Evolutionary conservation across 2,797 vertebrate species (phyloP), one percentile per base, ranked within the genome.

Genomic region (Scarus forsteni): DNA sequence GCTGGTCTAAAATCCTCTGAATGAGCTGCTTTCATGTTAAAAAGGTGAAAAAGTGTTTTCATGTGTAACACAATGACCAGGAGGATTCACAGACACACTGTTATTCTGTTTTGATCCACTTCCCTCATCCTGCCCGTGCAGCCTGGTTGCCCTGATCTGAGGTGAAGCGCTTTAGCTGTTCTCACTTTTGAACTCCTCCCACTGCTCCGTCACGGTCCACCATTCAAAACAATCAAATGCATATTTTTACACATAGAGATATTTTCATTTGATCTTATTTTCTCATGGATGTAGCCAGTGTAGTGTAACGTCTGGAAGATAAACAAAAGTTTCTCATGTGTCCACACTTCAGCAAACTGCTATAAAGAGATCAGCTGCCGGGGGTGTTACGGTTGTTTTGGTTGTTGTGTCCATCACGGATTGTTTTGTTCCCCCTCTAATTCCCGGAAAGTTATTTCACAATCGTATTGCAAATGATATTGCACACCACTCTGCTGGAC

Each of bases 101-200:
- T 1, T 39, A 39, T 48, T 58, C 34, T 9, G 45, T 27, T 16
- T 35, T 55, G 63, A 18, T 46, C 50, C 74, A 52, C 72, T 53
- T 8, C 36, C 3, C 12, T 12, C 16, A 7, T 36, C n/a, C 38
- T 61, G 18, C 16, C 7, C 8, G 50, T 7, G 68, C 49, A 50
- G 52, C 44, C 27, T 5, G 55, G 12, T 8, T 14, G 36, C 38
- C 60, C 8, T 80, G 77, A 8, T 7, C 54, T 1, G 49, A 44
- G 38, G 36, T 8, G 64, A 44, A 56, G 6, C 52, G 66, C 84
- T 27, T 27, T 27, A 75, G 86, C 82, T 75, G 79, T 66, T 71
- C 27, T 38, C 4, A 45, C 68, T 14, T 60, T 42, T 1, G 16
- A 66, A 76, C 88, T 84, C 84, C 90, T 82, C 84, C 90, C 79